Evolutionary conservation across 2,797 vertebrate species (phyloP).

Genomic region (Lycodopsis pacificus): DNA sequence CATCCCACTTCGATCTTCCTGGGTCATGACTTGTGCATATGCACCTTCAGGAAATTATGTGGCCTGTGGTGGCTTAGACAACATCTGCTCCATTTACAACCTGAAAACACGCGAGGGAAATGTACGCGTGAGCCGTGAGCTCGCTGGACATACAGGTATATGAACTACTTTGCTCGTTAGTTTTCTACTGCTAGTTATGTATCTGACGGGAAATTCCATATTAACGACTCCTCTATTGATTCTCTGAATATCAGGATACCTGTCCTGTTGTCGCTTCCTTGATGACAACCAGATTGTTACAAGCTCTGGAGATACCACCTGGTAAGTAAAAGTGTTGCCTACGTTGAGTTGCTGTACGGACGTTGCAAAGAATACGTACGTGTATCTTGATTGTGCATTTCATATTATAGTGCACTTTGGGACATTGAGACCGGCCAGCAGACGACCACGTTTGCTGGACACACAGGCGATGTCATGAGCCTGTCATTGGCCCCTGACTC

Average conservation of each 20-base stretch:
- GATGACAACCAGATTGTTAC: constrained; percentile 99
- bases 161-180: neutral
- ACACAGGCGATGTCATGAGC: constrained; percentile 99
- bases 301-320: constrained; percentile 99
- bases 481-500: constrained; percentile 95
- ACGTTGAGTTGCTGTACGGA: neutral
- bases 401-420: constrained; percentile 90
- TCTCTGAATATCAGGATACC: constrained; percentile 88
- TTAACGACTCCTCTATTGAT: constrained; percentile 10
- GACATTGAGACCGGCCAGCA: constrained; percentile 99
- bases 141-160: constrained; percentile 98
- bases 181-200: neutral
- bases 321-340: constrained; percentile 82
- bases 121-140: constrained; percentile 97
- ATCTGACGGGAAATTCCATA: neutral
- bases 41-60: constrained; percentile 99
- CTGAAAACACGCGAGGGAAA: constrained; percentile 99
- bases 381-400: constrained; percentile 1
- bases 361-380: neutral
- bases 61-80: constrained; percentile 98
- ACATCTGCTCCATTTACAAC: constrained; percentile 99
- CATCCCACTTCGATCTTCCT: constrained; percentile 98
- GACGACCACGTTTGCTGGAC: constrained; percentile 98
- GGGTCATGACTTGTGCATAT: constrained; percentile 99
- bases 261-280: constrained; percentile 99